Base-by-base conservation (phyloP, 1,140 invertebrate species). In the Phymastichus coffea region DNA sequence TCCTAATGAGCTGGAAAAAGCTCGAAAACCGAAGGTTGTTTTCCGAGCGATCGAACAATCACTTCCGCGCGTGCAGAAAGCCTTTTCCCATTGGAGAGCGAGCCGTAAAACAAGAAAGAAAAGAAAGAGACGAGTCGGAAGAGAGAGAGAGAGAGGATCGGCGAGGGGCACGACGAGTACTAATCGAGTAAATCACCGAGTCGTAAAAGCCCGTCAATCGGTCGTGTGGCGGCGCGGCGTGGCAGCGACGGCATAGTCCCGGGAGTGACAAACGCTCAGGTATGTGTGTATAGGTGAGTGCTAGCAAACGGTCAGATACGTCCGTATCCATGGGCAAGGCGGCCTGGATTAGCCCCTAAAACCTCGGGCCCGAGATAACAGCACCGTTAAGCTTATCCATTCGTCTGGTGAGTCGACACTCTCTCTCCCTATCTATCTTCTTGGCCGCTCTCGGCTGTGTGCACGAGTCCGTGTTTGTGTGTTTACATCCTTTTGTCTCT, bases 331-430 rank as follows among this genome's bases (percentile, higher is more conserved):
- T 56, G 37, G 15, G 51, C 53, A 49, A 40, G 52, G 58, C 55
- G 51, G 57, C 61, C 26, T 60, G 66, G 70, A 74, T 73, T 71
- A 71, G 65, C 38, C 61, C 62, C 64, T 65, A 70, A 73, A 73
- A 72, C 61, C 70, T 65, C 4, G 25, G 63, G 69, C 41, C 63
- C 28, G 35, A 67, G 71, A 73, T 73, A 74, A 71, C 64, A 64
- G 57, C 20, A 64, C 41, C 66, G 61, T 70, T 68, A 71, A 68
- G 68, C 68, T 65, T 59, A 59, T 67, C 66, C 64, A 71, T 73
- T 64, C 63, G 68, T 67, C 65, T 65, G 63, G 63, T 60, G 62
- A 64, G 28, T 47, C 57, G 49, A 60, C 51, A 44, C 48, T 54
- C 53, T 51, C 28, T 41, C 41, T 38, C 46, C 37, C 20, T 53